Evolutionary conservation across 1,140 invertebrate genomes (phyloP), one percentile per base, ranked within the genome.

Genomic region (Phocides pigmalion): DNA sequence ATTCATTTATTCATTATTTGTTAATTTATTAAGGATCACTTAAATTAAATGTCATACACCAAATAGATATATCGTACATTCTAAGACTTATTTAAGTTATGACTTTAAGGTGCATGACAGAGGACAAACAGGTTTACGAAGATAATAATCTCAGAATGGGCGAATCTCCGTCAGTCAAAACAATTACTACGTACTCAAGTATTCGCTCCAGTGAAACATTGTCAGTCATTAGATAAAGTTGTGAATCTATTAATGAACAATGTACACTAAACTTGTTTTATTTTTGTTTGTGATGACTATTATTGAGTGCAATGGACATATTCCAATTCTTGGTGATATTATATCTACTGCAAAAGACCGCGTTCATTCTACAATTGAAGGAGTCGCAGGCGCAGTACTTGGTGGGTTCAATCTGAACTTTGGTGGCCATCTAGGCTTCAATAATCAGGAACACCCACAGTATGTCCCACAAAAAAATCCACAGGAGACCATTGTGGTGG

Each of bases 381-480:
- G 56, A 16, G 44, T 72, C 14, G 66, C 72, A 19, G 68, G 69
- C 2, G 39, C 68, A 16, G 46, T 78, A 15, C 32, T 72, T 2
- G 67, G 64, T 16, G 61, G 59, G 32, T 28, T 75, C 11, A 65
- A 67, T n/a, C 37, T 74, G 0, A 74, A 77, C 54, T 11, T 69
- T 1, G 68, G 54, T 28, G 58, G 62, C 16, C 65, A 67, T 32
- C 5, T 65, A 15, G 64, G 44, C 19, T 11, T 64, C 2, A 65
- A 70, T 20, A 17, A 25, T 41, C 64, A 37, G 22, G 32, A 14
- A 39, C 62, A 20, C 20, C 56, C 25, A 50, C 41, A 20, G 8
- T 44, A 51, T 35, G 12, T 20, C 12, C 61, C 62, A 12, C 37
- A 25, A 17, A 65, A 49, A 28, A n/a, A 16, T 39, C 66, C 70